These are phyloP conservation scores for Hylomyscus alleni DNA, from an alignment of 2,797 vertebrate species.

Conservation along the genomic window DNA sequence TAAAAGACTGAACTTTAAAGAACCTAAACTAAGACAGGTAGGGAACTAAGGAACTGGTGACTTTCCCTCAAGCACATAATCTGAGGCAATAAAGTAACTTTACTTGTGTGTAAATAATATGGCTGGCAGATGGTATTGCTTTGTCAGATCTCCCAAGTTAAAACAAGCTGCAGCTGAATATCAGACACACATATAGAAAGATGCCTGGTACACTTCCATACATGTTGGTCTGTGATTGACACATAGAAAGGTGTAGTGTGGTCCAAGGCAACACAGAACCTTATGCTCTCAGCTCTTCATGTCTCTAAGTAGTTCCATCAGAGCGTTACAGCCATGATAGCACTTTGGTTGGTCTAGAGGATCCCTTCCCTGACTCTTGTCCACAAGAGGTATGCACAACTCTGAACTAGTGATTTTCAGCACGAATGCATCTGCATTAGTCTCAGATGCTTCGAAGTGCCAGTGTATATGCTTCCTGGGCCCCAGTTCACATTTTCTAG, in stretches of 20 bases:
- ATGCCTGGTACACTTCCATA: background rate
- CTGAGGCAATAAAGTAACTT: conserved; percentile 6
- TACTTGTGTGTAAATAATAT: background rate
- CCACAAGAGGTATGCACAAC: background rate
- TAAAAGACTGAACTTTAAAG: background rate
- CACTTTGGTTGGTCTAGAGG: background rate
- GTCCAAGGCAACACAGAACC: background rate
- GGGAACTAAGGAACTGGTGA: background rate
- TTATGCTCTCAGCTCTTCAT: background rate
- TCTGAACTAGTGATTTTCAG: background rate
- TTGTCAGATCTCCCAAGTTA: conserved; percentile 9
- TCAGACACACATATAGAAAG: background rate
- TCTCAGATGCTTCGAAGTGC: background rate
- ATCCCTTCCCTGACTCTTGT: background rate
- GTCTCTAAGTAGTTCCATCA: background rate
- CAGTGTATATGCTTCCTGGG: background rate
- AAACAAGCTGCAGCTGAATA: conserved; percentile 54
- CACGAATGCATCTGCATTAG: background rate
- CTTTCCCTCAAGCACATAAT: background rate
- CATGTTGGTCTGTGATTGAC: background rate
- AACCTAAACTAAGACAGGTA: background rate
- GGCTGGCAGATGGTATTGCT: conserved; percentile 33
- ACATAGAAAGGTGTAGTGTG: background rate
- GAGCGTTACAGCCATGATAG: background rate
- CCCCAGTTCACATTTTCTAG: background rate